Conservation (phyloP, 2,797 vertebrate genomes). For the Orientallactaga sibirica region DNA sequence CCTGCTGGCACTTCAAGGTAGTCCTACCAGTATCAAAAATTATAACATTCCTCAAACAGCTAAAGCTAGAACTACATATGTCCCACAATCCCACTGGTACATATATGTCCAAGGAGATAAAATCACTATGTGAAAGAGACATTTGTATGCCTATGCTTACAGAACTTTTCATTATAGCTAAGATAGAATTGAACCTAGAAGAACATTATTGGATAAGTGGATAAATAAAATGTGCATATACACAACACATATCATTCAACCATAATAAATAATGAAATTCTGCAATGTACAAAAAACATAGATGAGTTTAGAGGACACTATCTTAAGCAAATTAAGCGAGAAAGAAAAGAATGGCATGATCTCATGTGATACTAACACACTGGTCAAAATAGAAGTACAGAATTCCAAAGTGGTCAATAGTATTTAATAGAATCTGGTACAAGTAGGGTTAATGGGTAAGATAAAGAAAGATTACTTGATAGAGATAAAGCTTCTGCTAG, state of each 20-base stretch:
- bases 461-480: background rate
- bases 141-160: no score
- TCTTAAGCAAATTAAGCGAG: background rate
- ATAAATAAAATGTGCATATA: no score
- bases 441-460: background rate
- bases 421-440: no score
- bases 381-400: background rate
- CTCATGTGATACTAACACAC: background rate
- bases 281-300: rapidly evolving
- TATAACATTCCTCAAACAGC: background rate
- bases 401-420: background rate
- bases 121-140: background rate
- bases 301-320: background rate
- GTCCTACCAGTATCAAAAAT: background rate
- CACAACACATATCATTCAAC: no score
- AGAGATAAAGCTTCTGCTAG: background rate
- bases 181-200: background rate
- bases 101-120: no score
- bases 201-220: background rate
- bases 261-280: background rate
- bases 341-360: background rate
- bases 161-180: no score
- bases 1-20: background rate
- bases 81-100: background rate
- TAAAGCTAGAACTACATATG: background rate